Base-by-base conservation (phyloP, 2,888 invertebrate species). In the Euclidia mi region DNA sequence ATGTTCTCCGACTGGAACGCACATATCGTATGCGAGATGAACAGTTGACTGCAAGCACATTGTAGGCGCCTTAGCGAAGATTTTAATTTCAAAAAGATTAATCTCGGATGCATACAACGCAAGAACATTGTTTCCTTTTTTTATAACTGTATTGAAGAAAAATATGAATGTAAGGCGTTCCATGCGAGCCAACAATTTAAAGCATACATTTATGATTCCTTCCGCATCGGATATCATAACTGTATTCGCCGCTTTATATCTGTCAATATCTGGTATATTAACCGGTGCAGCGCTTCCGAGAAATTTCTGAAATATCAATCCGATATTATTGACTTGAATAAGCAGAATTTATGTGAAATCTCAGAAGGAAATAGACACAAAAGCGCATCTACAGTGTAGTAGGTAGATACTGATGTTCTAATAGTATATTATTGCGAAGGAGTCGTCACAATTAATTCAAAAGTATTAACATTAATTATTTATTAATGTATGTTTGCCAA, bases 1-100 rank as follows among this genome's bases (percentile, higher is more conserved):
- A 71, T 68, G 28, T 61, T 49, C 65, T 65, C 46, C 42, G 37
- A 46, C 43, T 55, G 28, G 20, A 10, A 6, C 28, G 15, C 18
- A 17, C 20, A 11, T 35, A 42, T 9, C 12, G 11, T n/a, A 18
- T 29, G 18, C 7, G 25, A 18, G 12, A 29, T 1, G 12, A 11
- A 3, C 14, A 34, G 11, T 6, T 14, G 34, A 1, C 18, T 49
- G 28, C 20, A 20, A 12, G 11, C 29, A 12, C 45, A 40, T 44
- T 43, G 49, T 45, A 34, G 25, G 9, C 20, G 31, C 14, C 2
- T 38, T 37, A 29, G 12, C 14, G 3, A 1, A 31, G n/a, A 41
- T 44, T 71, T 53, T 42, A 37, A 48, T 46, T 51, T 47, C 7
- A 9, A 37, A 42, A 47, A 43, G 4, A 40, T 38, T 59, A 40